Conservation (phyloP, 2,888 invertebrate genomes). For the Serrognathus titanus region DNA sequence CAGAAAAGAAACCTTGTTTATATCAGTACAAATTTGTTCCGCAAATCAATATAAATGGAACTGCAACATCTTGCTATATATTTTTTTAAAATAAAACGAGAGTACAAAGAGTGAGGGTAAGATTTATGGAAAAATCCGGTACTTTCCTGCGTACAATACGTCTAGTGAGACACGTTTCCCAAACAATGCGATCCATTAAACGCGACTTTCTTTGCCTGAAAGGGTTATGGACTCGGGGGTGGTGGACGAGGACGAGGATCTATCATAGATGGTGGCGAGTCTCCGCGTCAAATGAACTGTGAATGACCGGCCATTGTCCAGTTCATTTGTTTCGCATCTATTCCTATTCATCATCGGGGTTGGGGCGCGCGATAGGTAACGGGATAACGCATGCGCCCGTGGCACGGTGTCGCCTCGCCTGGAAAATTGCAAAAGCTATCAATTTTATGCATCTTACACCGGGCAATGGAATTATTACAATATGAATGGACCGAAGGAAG, state of each 20-base stretch:
- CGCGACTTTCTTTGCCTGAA: neutral
- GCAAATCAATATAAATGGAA: no score
- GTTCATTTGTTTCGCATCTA: conserved; percentile 44
- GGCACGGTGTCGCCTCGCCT: conserved; percentile 25
- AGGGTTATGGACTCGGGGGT: neutral
- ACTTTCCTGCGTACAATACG: no score
- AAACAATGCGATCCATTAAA: neutral
- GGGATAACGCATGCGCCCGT: conserved; percentile 10
- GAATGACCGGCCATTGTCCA: conserved; percentile 45
- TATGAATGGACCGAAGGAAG: conserved; percentile 37
- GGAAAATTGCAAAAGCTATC: conserved; percentile 42
- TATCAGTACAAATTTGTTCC: no score
- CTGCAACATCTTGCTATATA: no score
- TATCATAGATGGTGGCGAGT: conserved; percentile 20
- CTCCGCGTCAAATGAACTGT: conserved; percentile 40
- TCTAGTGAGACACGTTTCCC: neutral
- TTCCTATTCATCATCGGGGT: conserved; percentile 35
- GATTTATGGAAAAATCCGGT: no score
- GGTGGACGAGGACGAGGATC: conserved; percentile 3
- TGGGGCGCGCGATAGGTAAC: conserved; percentile 12
- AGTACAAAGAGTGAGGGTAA: no score
- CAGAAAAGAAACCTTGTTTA: no score
- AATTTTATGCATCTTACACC: conserved; percentile 44
- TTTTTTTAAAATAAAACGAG: no score
- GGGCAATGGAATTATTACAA: conserved; percentile 39